These are phyloP conservation scores for Clarias magur DNA, from an alignment of 2,113 vertebrate species.

Conservation along the genomic window DNA sequence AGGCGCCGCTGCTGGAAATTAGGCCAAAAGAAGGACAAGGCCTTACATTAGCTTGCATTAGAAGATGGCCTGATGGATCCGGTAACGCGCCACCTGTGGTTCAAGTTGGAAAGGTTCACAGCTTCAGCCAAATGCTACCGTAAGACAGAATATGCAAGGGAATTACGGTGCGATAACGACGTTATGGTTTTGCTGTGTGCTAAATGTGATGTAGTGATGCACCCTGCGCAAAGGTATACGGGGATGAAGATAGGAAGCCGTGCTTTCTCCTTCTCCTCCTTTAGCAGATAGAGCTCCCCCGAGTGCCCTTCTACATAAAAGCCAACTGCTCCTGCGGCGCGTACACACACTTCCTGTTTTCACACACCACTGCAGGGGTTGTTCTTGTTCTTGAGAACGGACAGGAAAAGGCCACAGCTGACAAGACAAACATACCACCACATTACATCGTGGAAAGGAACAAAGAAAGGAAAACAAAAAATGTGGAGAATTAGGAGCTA, in stretches of 20 bases:
- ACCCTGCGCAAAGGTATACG: not conserved
- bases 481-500: not conserved
- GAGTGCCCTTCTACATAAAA: conserved; percentile 27
- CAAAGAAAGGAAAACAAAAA: not conserved
- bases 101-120: not conserved
- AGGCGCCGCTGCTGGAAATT: conserved; percentile 86
- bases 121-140: not conserved
- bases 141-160: not conserved
- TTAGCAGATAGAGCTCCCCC: conserved; percentile 11
- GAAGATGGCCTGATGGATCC: not conserved
- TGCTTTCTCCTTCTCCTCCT: not conserved
- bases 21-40: conserved; percentile 52
- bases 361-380: conserved; percentile 12
- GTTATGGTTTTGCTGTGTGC: not conserved
- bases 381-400: conserved; percentile 1
- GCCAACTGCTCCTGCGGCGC: not conserved
- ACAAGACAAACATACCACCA: not conserved
- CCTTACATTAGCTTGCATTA: conserved; percentile 17
- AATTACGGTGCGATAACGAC: not conserved
- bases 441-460: not conserved
- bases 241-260: conserved; percentile 38
- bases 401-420: not conserved
- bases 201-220: not conserved
- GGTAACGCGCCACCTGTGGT: not conserved
- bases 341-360: conserved; percentile 23